phyloP scores from a whole-genome alignment of 1,140 invertebrate species.

The Papilio xuthus region DNA sequence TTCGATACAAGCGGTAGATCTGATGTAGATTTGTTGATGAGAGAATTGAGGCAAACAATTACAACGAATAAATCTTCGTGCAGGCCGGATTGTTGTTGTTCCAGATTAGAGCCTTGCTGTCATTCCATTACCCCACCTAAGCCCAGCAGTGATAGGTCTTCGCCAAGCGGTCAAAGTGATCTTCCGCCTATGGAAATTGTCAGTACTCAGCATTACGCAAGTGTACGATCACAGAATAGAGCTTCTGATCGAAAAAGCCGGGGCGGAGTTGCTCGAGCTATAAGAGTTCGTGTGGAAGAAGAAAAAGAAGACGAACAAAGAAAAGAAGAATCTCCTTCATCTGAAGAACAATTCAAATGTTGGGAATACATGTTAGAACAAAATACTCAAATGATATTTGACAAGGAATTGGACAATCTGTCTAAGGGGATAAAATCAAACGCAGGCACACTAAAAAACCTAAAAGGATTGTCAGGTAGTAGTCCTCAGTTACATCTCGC shows the following conservation, averaged over 20 bases:
- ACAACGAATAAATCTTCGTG: conserved; percentile 79
- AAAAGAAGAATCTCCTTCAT: conserved; percentile 71
- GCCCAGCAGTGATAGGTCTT: conserved; percentile 85
- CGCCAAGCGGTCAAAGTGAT: conserved; percentile 92
- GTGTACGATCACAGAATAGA: conserved; percentile 68
- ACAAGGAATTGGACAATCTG: conserved; percentile 92
- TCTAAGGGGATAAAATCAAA: conserved; percentile 84
- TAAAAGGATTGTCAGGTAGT: conserved; percentile 81
- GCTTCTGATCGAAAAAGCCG: conserved; percentile 81
- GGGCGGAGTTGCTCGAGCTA: conserved; percentile 83
- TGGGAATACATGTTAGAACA: conserved; percentile 97
- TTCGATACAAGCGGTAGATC: conserved; percentile 83
- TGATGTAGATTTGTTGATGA: conserved; percentile 88
- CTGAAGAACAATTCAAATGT: conserved; percentile 94
- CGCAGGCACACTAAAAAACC: conserved; percentile 74
- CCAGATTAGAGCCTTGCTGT: conserved; percentile 83
- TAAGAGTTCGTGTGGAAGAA: conserved; percentile 82
- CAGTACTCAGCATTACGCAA: conserved; percentile 73
- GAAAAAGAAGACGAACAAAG: conserved; percentile 85
- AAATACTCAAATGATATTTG: conserved; percentile 93
- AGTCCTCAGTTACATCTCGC: conserved; percentile 82
- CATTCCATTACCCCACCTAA: conserved; percentile 81
- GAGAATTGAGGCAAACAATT: conserved; percentile 88
- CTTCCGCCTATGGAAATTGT: conserved; percentile 78
- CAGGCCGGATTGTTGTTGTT: conserved; percentile 84